Base-by-base conservation (phyloP, 1,140 invertebrate species). In the Melipona quadrifasciata region DNA sequence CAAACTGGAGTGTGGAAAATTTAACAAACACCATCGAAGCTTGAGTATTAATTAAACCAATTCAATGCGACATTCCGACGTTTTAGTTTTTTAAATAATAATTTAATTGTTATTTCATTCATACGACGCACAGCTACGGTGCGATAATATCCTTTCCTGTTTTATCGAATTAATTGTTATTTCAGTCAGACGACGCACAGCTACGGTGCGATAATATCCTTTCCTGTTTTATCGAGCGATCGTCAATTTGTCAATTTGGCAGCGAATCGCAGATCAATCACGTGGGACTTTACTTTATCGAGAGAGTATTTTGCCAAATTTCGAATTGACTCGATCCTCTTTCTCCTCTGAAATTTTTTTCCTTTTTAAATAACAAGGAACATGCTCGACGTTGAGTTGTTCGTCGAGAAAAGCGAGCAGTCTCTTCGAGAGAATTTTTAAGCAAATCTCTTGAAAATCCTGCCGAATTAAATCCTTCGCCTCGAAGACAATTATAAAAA, bases 291-390 rank as follows among this genome's bases (percentile, higher is more conserved):
- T 1, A 4, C 2, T 11, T 2, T 65, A 2, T 39, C 61, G 21
- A 17, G 51, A 53, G 12, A 31, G 0, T 17, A 16, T 39, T 64
- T 34, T 17, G 34, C 57, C 65, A 84, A 80, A 84, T 84, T 73
- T 34, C 19, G 81, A 72, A 78, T 78, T 79, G 67, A 79, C 27
- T 19, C 6, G 64, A 68, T 39, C 27, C 27, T 64, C 24, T 19
- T 14, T 11, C 57, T 39, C 4, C 14, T 65, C 21, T 39, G 27
- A 82, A 79, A 82, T 58, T 39, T 57, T n/a, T 10, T 85, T 75
- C 10, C 10, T 10, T 39, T 88, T 71, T 31, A 64, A 86, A 86
- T 89, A 47, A 83, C 79, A 82, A 89, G 84, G 72, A 86, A 86
- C 17, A 2, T 75, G 61, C 76, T n/a, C 47, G 53, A 51, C 27